Conservation (phyloP, 2,888 invertebrate genomes). For the Papilio elwesi region DNA sequence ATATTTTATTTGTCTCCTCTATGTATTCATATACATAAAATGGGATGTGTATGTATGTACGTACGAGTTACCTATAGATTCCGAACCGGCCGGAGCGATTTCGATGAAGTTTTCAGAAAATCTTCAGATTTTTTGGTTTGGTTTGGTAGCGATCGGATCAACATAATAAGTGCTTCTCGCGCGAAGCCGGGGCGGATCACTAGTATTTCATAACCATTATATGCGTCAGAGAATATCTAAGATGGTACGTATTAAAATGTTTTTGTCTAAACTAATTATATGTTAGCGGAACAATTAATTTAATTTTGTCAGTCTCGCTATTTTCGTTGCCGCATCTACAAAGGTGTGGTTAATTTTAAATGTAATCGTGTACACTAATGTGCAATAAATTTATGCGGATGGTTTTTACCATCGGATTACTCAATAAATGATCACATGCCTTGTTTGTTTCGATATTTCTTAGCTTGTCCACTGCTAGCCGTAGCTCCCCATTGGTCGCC, state of each 20-base stretch:
- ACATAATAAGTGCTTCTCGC: too few species aligned
- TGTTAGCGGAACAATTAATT: constrained; percentile 49
- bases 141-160: too few species aligned
- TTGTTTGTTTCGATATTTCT: constrained; percentile 4
- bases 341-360: constrained; percentile 30
- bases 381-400: constrained; percentile 23
- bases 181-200: too few species aligned
- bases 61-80: too few species aligned
- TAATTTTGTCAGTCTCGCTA: constrained; percentile 43
- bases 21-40: too few species aligned
- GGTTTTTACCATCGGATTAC: constrained; percentile 22
- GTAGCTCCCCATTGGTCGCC: too few species aligned
- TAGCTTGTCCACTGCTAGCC: not conserved
- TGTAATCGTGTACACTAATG: constrained; percentile 29
- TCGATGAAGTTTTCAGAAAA: too few species aligned
- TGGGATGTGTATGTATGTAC: too few species aligned
- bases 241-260: constrained; percentile 2
- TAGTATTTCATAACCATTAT: not conserved
- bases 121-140: too few species aligned
- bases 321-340: constrained; percentile 27
- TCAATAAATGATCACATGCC: constrained; percentile 13
- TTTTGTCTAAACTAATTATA: constrained; percentile 48
- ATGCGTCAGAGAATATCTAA: not conserved
- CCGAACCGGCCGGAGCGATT: too few species aligned
- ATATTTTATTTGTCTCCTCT: too few species aligned